These are phyloP conservation scores for Cinclus cinclus DNA, from an alignment of 2,113 vertebrate genomes.

Conservation along the genomic window DNA sequence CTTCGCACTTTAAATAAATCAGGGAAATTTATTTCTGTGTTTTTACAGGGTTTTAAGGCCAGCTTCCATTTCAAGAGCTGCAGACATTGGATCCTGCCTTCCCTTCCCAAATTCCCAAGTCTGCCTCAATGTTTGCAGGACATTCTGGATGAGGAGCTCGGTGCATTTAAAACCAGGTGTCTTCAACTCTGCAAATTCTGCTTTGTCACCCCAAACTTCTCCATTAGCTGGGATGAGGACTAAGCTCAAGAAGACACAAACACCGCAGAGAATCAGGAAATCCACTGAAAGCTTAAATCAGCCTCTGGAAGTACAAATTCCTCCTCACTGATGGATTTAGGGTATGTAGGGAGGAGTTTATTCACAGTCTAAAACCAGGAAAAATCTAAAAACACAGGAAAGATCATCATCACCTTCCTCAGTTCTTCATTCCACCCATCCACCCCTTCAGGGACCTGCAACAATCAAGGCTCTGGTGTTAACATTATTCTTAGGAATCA, in stretches of 20 bases:
- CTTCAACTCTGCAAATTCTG: not conserved
- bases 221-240: not conserved
- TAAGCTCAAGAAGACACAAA: not conserved
- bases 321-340: not conserved
- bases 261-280: not conserved
- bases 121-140: fast-evolving
- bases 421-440: not conserved
- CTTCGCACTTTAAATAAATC: not conserved
- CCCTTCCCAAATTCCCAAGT: not conserved
- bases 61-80: not conserved
- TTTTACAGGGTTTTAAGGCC: not conserved
- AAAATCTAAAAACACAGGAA: not conserved
- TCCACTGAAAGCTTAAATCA: not conserved
- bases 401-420: not conserved
- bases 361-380: not conserved
- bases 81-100: not conserved
- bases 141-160: fast-evolving
- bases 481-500: not conserved
- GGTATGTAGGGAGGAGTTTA: fast-evolving
- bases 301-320: not conserved
- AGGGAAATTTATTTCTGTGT: not conserved
- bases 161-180: not conserved
- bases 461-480: not conserved
- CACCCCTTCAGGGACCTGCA: not conserved
- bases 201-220: not conserved